Evolutionary conservation across 2,797 vertebrate species (phyloP), one percentile per base, ranked within the genome.

Genomic region (Molossus alvarezi): DNA sequence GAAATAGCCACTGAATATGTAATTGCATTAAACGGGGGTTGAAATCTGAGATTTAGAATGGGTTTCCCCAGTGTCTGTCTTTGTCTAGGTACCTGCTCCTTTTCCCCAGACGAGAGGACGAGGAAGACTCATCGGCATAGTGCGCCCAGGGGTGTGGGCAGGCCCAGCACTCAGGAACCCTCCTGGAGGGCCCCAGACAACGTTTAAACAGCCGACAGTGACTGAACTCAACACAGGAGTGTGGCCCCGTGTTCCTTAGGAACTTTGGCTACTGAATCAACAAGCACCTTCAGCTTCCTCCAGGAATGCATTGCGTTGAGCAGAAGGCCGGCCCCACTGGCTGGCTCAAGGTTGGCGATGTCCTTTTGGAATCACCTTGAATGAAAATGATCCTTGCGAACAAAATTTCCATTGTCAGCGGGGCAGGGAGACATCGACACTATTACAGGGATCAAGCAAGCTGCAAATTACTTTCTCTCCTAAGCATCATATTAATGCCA

Each of bases 381-480:
- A 51, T 62, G 72, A 96, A 96, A 91, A 97, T n/a, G 58, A 94
- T 23, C 76, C 37, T 29, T 23, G 25, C 21, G 90, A 85, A 64
- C 85, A 27, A 58, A 93, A 95, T 93, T 96, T 97, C 60, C 27
- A 17, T 14, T 73, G 4, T 37, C 90, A 94, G 25, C 1, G 55
- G 76, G 65, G 91, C 94, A 97, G 45, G 1, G 21, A 95, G 90
- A 51, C 73, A 64, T n/a, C 17, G 51, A 29, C 23, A 57, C 29
- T 75, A 37, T 53, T 51, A 90, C 48, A 48, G 88, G 55, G 94
- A 93, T 90, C 64, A 85, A 92, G n/a, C 29, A 71, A 96, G 88
- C 15, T 83, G 58, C 25, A 25, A 79, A 95, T 93, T 88, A 77
- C 14, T 83, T 95, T 95, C 37, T 94, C 96, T 71, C 73, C 88